phyloP scores from a whole-genome alignment of 2,888 invertebrate species.

The Ennomos erosarius region DNA sequence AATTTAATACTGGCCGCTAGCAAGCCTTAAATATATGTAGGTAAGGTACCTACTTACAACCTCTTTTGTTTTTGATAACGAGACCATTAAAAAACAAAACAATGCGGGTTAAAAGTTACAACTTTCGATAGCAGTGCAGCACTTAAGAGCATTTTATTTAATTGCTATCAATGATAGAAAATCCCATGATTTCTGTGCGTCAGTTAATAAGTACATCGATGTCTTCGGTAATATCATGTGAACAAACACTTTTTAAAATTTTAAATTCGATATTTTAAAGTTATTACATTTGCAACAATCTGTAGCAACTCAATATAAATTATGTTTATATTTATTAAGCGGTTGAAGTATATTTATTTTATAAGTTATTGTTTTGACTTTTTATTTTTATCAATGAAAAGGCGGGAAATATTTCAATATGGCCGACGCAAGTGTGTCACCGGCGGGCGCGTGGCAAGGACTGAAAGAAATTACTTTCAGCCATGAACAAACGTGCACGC shows the following conservation, averaged over 20 bases:
- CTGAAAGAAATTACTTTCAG: slow-evolving; percentile 67
- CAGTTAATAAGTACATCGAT: no score
- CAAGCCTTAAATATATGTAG: slow-evolving; percentile 6
- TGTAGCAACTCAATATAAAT: no score
- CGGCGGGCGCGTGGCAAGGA: slow-evolving; percentile 61
- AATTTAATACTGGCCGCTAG: slow-evolving; percentile 13
- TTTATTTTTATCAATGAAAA: slow-evolving; percentile 43
- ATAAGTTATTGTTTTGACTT: slow-evolving; percentile 6
- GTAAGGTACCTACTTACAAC: no score
- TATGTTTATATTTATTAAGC: no score
- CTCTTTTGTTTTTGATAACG: slow-evolving; percentile 44
- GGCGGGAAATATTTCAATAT: slow-evolving; percentile 61
- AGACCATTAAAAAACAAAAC: slow-evolving; percentile 18
- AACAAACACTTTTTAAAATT: slow-evolving; percentile 21
- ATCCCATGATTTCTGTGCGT: no score
- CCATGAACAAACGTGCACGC: slow-evolving; percentile 19
- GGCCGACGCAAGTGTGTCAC: slow-evolving; percentile 59
- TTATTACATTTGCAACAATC: no score
- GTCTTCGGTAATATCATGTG: slow-evolving; percentile 20
- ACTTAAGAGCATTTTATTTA: not conserved
- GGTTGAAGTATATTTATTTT: not conserved
- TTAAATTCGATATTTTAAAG: not conserved
- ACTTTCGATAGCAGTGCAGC: slow-evolving; percentile 14
- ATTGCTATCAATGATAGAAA: not conserved
- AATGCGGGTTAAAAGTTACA: slow-evolving; percentile 35